Evolutionary conservation across 2,797 vertebrate species (phyloP).

Genomic region (Avahi laniger): DNA sequence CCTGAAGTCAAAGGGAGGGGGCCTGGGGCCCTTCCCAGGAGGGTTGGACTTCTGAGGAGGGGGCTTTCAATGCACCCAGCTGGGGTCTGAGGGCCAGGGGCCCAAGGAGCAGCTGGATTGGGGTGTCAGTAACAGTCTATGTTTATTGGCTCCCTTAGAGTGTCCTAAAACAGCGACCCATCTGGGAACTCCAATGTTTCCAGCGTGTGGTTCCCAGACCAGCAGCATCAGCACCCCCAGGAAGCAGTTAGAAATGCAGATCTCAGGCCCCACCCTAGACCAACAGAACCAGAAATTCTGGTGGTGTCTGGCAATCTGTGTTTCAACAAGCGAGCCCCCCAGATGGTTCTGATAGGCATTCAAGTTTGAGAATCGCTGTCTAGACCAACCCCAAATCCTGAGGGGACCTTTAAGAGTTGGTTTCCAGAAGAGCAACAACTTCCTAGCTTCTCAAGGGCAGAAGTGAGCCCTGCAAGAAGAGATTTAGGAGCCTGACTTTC

Average conservation of each 20-base stretch:
- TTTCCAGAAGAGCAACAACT: neutral
- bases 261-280: neutral
- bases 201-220: neutral
- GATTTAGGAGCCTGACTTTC: neutral
- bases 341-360: neutral
- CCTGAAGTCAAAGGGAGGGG: neutral
- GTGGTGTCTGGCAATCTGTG: neutral
- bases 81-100: neutral
- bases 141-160: neutral
- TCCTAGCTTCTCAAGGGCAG: neutral
- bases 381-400: neutral
- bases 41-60: neutral
- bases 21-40: neutral
- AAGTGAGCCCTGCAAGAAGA: neutral
- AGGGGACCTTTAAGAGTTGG: neutral
- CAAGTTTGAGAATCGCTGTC: neutral
- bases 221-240: neutral
- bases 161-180: neutral
- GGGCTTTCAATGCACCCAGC: neutral
- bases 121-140: neutral
- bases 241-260: neutral
- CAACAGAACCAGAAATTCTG: neutral
- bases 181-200: neutral
- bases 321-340: neutral
- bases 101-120: neutral